These are phyloP conservation scores for Parambassis ranga DNA, from an alignment of 2,797 vertebrate genomes.

Conservation along the genomic window DNA sequence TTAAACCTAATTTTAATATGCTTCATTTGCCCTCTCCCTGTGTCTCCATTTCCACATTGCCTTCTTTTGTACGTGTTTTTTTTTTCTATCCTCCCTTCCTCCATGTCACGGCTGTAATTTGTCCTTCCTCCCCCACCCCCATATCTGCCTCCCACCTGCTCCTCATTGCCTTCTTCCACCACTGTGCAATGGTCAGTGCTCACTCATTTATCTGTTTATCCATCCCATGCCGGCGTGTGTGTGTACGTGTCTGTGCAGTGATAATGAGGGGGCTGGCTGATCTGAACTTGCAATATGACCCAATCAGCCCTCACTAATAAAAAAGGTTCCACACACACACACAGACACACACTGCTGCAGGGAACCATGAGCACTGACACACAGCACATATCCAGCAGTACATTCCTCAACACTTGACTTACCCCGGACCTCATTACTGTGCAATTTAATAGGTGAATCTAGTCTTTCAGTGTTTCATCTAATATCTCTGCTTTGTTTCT, in stretches of 20 bases:
- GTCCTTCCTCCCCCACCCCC: constrained; percentile 14
- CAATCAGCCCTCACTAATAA: constrained; percentile 41
- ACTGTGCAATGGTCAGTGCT: constrained; percentile 29
- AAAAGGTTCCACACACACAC: background rate
- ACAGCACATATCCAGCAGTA: constrained; percentile 39
- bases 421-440: constrained; percentile 52
- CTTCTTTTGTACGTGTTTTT: background rate
- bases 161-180: background rate
- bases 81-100: background rate
- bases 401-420: constrained; percentile 57
- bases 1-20: constrained; percentile 22
- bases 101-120: constrained; percentile 16
- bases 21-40: background rate
- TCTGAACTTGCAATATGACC: constrained; percentile 53
- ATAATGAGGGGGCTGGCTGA: constrained; percentile 52
- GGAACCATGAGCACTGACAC: constrained; percentile 25
- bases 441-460: constrained; percentile 42
- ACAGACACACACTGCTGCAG: constrained; percentile 2
- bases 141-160: constrained; percentile 1
- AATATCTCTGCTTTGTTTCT: constrained; percentile 10
- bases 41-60: background rate
- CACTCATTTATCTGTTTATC: constrained; percentile 50
- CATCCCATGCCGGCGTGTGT: background rate
- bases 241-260: background rate
- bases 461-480: constrained; percentile 34